Evolutionary conservation across 2,113 vertebrate species (phyloP).

Genomic region (Albula goreensis): DNA sequence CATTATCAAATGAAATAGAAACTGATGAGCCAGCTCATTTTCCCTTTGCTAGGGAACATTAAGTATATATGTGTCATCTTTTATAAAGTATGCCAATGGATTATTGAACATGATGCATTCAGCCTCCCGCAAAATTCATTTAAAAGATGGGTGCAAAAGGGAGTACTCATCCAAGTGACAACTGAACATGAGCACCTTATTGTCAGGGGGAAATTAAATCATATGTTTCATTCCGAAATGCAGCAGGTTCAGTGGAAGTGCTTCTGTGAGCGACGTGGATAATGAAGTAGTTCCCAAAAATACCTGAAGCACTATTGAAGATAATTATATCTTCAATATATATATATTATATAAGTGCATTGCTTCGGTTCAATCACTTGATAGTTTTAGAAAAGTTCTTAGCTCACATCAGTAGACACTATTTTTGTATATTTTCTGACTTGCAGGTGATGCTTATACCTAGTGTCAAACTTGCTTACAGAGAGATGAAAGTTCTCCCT

Average conservation of each 20-base stretch:
- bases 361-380: too few species aligned
- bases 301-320: too few species aligned
- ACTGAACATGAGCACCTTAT: not conserved
- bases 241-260: not conserved
- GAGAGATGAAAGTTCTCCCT: too few species aligned
- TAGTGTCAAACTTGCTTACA: too few species aligned
- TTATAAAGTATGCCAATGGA: not conserved
- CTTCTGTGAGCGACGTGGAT: not conserved
- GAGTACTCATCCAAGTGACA: not conserved
- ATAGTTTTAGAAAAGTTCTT: too few species aligned
- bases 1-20: constrained; percentile 39
- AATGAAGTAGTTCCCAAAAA: too few species aligned
- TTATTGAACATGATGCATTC: constrained; percentile 12
- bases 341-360: too few species aligned
- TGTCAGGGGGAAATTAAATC: not conserved
- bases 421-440: too few species aligned
- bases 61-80: constrained; percentile 1
- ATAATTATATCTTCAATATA: too few species aligned
- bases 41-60: constrained; percentile 17
- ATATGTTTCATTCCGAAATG: not conserved
- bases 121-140: not conserved
- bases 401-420: too few species aligned
- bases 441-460: too few species aligned
- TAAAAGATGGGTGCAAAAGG: not conserved
- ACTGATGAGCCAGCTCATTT: constrained; percentile 30